Evolutionary conservation across 2,797 vertebrate species (phyloP).

Genomic region (Sarcoramphus papa): DNA sequence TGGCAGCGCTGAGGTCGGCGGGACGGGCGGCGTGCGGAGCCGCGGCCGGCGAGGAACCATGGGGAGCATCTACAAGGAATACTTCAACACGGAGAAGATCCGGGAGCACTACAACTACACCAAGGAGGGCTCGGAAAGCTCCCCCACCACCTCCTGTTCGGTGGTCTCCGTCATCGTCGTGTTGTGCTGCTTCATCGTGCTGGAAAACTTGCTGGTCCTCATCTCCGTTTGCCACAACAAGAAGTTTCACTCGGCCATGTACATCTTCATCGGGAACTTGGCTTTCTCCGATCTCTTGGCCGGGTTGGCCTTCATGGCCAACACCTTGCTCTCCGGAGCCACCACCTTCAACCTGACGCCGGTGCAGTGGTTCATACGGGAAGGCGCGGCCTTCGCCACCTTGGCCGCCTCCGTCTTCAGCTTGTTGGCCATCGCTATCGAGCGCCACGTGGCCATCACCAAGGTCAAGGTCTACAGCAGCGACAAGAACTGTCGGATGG

Average conservation of each 20-base stretch:
- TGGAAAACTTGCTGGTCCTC: constrained; percentile 93
- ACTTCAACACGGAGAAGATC: constrained; percentile 82
- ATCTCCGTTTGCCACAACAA: constrained; percentile 88
- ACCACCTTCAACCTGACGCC: constrained; percentile 82
- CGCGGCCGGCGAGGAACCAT: constrained; percentile 51
- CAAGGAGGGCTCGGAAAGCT: constrained; percentile 66
- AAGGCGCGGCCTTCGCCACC: constrained; percentile 92
- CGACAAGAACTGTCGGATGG: constrained; percentile 88
- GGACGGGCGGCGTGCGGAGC: constrained; percentile 8
- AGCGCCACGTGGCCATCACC: constrained; percentile 90
- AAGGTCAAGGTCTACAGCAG: constrained; percentile 91
- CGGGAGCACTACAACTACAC: constrained; percentile 81
- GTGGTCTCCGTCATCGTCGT: constrained; percentile 77
- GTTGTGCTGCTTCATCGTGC: constrained; percentile 87
- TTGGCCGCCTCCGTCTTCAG: constrained; percentile 93
- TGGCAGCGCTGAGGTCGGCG: not conserved
- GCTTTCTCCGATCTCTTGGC: constrained; percentile 92
- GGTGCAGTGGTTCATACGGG: constrained; percentile 91
- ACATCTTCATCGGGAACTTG: constrained; percentile 94
- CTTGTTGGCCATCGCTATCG: constrained; percentile 92
- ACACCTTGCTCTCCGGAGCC: constrained; percentile 85
- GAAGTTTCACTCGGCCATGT: constrained; percentile 96
- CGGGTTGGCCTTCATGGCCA: constrained; percentile 88
- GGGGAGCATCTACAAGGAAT: constrained; percentile 86
- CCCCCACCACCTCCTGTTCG: constrained; percentile 29